phyloP scores from a whole-genome alignment of 2,888 invertebrate species.

The Plusia festucae region DNA sequence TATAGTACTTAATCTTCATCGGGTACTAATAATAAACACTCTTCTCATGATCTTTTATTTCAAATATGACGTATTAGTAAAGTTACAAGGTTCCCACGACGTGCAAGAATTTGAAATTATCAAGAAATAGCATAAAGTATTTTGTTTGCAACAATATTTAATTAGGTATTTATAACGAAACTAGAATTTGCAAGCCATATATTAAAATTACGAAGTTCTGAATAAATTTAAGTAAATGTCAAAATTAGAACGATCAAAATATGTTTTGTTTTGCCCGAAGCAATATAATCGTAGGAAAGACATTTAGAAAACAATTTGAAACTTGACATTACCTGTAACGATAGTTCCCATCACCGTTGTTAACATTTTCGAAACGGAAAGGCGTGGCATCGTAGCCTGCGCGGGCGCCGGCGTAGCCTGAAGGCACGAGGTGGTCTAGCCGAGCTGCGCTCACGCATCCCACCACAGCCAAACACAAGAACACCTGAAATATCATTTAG shows the following conservation, averaged over 20 bases:
- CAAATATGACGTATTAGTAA: conserved; percentile 26
- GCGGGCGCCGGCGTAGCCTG: conserved; percentile 70
- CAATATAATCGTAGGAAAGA: conserved; percentile 32
- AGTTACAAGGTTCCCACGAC: conserved; percentile 33
- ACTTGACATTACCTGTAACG: conserved; percentile 89
- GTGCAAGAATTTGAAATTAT: conserved; percentile 56
- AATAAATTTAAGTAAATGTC: background rate
- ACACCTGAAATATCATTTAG: conserved; percentile 66
- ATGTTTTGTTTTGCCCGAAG: conserved; percentile 2
- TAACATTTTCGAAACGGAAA: conserved; percentile 89
- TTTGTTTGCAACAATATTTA: too few relatives aligned
- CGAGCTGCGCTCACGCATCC: conserved; percentile 71
- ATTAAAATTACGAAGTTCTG: background rate
- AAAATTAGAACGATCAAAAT: background rate
- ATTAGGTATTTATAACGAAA: too few relatives aligned
- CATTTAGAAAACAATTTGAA: conserved; percentile 75
- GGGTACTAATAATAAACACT: conserved; percentile 14
- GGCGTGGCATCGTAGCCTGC: conserved; percentile 77
- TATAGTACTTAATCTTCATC: background rate
- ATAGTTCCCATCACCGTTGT: conserved; percentile 91
- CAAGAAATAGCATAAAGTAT: too few relatives aligned
- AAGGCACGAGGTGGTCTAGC: conserved; percentile 76
- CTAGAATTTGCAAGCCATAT: background rate
- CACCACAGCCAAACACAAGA: conserved; percentile 64
- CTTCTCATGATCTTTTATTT: conserved; percentile 35